Percentiles rank a stretch among this genome's conserved stretches.
Evolutionary conservation across 2,797 vertebrate genomes (phyloP).

Genomic region (Micropoecilia bifurca): DNA sequence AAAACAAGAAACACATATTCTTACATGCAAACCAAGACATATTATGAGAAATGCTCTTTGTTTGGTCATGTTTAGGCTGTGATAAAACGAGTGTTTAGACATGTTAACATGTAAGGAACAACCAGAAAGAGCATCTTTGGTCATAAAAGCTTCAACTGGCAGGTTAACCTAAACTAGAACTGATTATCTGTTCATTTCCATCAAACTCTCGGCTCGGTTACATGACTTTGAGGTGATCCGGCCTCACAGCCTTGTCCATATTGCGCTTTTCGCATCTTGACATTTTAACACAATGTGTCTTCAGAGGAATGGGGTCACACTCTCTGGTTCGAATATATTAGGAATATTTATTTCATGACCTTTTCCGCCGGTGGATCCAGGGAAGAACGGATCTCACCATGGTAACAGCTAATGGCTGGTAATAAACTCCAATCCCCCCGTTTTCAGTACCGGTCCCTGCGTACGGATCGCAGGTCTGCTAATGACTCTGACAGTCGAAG

Average conservation of each 20-base stretch:
- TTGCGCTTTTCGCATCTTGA: background rate
- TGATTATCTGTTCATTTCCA: background rate
- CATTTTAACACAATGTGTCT: constrained; percentile 1
- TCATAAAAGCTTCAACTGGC: background rate
- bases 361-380: constrained; percentile 18
- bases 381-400: constrained; percentile 27
- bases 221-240: background rate
- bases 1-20: background rate
- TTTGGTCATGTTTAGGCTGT: background rate
- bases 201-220: background rate
- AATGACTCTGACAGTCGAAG: constrained; percentile 12
- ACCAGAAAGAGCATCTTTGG: background rate
- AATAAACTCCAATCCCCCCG: constrained; percentile 33
- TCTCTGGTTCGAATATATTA: constrained; percentile 11
- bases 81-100: background rate
- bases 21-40: background rate
- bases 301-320: constrained; percentile 15
- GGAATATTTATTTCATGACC: constrained; percentile 33
- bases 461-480: constrained; percentile 24
- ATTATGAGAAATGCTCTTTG: background rate
- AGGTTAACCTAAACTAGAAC: background rate
- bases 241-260: background rate
- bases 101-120: background rate
- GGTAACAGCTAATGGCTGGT: constrained; percentile 41
- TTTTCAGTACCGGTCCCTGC: constrained; percentile 14